phyloP scores from a whole-genome alignment of 2,113 vertebrate species.

The Origma solitaria region DNA sequence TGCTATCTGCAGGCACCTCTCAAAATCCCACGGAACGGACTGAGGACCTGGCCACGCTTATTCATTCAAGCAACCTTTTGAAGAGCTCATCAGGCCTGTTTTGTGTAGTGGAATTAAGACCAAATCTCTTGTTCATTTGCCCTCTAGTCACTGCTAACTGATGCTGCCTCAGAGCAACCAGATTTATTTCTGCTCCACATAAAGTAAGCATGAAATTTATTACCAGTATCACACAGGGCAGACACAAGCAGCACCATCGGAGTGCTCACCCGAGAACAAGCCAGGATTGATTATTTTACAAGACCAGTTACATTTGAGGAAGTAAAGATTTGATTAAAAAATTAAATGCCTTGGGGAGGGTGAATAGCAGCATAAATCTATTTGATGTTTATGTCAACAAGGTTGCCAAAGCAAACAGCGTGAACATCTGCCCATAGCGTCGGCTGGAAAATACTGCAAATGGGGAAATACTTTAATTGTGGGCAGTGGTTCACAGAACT shows the following conservation, averaged over 20 bases:
- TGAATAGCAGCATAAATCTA: background rate
- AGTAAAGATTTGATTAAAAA: slow-evolving; percentile 34
- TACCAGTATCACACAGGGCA: background rate
- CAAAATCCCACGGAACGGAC: background rate
- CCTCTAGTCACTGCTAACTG: background rate
- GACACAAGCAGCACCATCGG: background rate
- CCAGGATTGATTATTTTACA: slow-evolving; percentile 36
- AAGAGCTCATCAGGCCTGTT: background rate
- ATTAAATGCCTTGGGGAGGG: slow-evolving; percentile 19
- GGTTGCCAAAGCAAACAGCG: slow-evolving; percentile 41
- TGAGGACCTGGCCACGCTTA: background rate
- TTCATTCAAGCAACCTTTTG: background rate
- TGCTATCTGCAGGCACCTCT: background rate
- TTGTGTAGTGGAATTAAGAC: background rate
- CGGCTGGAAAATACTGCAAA: slow-evolving; percentile 1
- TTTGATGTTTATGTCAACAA: slow-evolving; percentile 46
- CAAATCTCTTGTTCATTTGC: background rate
- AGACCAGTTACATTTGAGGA: slow-evolving; percentile 4
- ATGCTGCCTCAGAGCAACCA: background rate
- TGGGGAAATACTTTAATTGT: slow-evolving; percentile 57
- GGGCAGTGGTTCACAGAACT: background rate
- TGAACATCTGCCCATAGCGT: background rate
- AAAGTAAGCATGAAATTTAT: slow-evolving; percentile 16
- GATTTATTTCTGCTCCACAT: background rate
- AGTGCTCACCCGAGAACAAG: background rate